These are phyloP conservation scores for Dissostichus mawsoni DNA, from an alignment of 2,113 vertebrate species.

Conservation along the genomic window DNA sequence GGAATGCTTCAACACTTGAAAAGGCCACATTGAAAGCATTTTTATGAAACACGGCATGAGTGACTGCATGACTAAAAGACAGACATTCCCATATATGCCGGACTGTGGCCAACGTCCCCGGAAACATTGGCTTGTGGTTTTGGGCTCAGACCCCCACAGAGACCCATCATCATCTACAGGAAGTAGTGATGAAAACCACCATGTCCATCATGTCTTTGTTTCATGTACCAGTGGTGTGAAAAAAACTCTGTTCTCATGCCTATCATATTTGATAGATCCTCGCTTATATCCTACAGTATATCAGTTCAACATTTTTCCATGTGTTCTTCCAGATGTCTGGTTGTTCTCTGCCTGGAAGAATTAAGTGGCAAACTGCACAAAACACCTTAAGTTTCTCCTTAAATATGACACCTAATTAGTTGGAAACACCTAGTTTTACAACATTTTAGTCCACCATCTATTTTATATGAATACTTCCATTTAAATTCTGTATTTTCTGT, in stretches of 20 bases:
- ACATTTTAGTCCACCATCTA: no score
- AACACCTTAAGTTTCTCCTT: no score
- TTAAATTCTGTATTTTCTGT: no score
- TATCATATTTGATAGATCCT: background rate
- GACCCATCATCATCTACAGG: conserved; percentile 15
- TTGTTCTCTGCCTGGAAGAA: background rate
- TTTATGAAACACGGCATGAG: conserved; percentile 49
- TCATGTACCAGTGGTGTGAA: background rate
- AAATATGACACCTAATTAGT: no score
- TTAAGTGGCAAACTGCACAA: background rate
- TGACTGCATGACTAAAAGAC: conserved; percentile 52
- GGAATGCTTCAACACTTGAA: conserved; percentile 31
- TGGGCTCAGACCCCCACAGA: conserved; percentile 7
- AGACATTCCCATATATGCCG: conserved; percentile 54
- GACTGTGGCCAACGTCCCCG: conserved; percentile 66
- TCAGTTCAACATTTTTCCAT: background rate
- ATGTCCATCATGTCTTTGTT: conserved; percentile 15
- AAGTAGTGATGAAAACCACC: background rate
- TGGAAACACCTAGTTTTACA: no score
- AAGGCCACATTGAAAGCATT: conserved; percentile 43
- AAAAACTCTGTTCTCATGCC: no score
- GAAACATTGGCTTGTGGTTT: conserved; percentile 52
- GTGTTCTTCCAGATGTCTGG: background rate
- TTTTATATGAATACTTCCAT: no score
- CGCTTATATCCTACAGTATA: background rate